Evolutionary conservation across 2,888 invertebrate genomes (phyloP), one percentile per base, ranked within the genome.

Genomic region (Eristalis arbustorum): DNA sequence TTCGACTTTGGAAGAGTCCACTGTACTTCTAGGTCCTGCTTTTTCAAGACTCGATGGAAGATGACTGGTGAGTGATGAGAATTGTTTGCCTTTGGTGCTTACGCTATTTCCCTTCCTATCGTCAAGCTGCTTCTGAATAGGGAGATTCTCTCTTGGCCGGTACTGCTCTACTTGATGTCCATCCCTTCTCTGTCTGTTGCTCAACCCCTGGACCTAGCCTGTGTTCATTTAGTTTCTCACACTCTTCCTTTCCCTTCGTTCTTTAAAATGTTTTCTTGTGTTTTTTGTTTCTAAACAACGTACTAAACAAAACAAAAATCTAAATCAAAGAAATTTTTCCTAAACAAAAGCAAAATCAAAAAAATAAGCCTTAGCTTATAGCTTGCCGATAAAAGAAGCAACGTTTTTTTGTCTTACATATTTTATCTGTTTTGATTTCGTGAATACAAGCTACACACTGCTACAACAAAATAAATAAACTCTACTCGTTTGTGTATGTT

Each of bases 401-500:
- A 71, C 63, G 57, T 78, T 84, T 61, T n/a, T 42, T 72, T 84
- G 31, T 75, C 56, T 66, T 49, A 56, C 13, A 18, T 31, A 11
- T 57, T 34, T 63, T 64, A n/a, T 67, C 59, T 63, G 31, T 62
- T 62, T 61, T 6, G n/a, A 72, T 40, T 62, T 49, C 49, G 49
- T 49, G 49, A 49, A n/a, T 49, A 37, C 49, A 66, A 72, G 25
- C 25, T 14, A 59, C 23, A 59, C 59, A 59, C 23, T 25, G 25
- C 23, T 25, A 59, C 23, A 73, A 40, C 8, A 31, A 31, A 31
- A 31, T 3, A 31, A 31, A 8, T 31, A 31, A 80, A 63, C 68
- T 73, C 68, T 73, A 80, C 56, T 80, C 62, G 63, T 80, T 80
- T 74, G 73, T 80, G 80, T 81, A 74, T 84, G 83, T 84, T 84